Conservation (phyloP, 2,888 invertebrate species). For the Tipula helvola region DNA sequence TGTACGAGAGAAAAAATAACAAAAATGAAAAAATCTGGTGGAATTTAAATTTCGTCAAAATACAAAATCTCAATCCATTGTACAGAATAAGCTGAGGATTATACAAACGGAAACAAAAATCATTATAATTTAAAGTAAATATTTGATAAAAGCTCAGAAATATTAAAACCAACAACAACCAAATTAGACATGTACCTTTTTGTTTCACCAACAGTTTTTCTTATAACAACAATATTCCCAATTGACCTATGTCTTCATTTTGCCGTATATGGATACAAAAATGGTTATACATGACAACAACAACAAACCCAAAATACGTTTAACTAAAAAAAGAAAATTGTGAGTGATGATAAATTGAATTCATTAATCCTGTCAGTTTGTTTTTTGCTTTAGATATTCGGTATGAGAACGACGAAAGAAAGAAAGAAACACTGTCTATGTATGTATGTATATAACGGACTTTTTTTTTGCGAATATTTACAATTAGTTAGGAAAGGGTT, state of each 20-base stretch:
- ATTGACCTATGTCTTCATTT: neutral
- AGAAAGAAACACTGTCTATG: neutral
- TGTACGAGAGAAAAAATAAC: neutral
- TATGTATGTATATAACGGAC: neutral
- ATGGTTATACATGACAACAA: neutral
- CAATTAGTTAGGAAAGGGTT: neutral
- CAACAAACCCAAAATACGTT: neutral
- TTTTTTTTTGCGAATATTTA: neutral
- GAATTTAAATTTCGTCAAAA: neutral
- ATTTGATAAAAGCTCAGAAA: neutral
- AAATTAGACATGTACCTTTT: neutral
- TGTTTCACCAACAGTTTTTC: neutral
- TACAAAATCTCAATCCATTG: neutral
- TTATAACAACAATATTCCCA: neutral
- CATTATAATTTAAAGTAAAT: conserved; percentile 4
- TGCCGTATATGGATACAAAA: neutral
- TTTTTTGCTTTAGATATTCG: neutral
- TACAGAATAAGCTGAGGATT: neutral
- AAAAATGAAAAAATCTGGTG: neutral
- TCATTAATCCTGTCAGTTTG: neutral
- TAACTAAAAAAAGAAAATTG: neutral
- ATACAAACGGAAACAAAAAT: neutral
- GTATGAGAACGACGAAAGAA: neutral
- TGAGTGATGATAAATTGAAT: neutral
- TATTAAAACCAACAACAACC: neutral